Conservation (phyloP, 35 echinoderm and acorn worm species). For the Ophioderma brevispina region DNA sequence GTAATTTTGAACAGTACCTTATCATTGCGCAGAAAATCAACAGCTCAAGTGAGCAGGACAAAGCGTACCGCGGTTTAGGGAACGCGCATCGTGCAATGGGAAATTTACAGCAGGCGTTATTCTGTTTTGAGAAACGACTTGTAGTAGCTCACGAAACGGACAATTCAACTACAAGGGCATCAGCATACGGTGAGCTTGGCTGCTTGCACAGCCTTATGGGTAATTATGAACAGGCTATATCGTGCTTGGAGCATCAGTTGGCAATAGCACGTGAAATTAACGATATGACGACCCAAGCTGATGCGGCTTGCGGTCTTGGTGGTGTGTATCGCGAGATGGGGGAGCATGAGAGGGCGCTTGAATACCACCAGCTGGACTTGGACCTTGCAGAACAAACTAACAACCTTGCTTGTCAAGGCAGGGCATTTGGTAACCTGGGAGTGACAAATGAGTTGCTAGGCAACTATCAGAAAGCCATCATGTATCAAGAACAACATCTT, state of each 20-base stretch:
- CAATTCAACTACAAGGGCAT: slow-evolving; percentile 69
- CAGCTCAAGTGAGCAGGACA: slow-evolving; percentile 80
- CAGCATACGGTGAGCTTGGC: slow-evolving; percentile 96
- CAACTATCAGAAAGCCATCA: slow-evolving; percentile 94
- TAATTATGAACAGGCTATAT: slow-evolving; percentile 98
- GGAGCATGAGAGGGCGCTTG: slow-evolving; percentile 85
- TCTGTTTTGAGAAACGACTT: slow-evolving; percentile 95
- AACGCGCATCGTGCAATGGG: slow-evolving; percentile 86
- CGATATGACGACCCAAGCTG: slow-evolving; percentile 78
- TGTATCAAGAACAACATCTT: slow-evolving; percentile 98
- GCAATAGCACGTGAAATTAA: slow-evolving; percentile 76
- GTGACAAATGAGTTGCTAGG: slow-evolving; percentile 96
- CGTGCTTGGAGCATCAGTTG: slow-evolving; percentile 92
- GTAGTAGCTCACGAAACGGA: slow-evolving; percentile 91
- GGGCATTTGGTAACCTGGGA: slow-evolving; percentile 95
- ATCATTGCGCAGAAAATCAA: slow-evolving; percentile 80
- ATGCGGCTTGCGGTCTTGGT: slow-evolving; percentile 93
- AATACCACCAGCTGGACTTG: slow-evolving; percentile 92
- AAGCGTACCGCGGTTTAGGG: slow-evolving; percentile 91
- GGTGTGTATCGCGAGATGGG: slow-evolving; percentile 96
- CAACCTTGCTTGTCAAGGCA: slow-evolving; percentile 86
- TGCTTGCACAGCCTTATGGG: slow-evolving; percentile 96
- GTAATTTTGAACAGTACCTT: slow-evolving; percentile 90
- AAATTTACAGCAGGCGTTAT: slow-evolving; percentile 91
- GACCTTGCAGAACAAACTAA: slow-evolving; percentile 85